Conservation (phyloP, 1,140 invertebrate species). For the Formica selysi region DNA sequence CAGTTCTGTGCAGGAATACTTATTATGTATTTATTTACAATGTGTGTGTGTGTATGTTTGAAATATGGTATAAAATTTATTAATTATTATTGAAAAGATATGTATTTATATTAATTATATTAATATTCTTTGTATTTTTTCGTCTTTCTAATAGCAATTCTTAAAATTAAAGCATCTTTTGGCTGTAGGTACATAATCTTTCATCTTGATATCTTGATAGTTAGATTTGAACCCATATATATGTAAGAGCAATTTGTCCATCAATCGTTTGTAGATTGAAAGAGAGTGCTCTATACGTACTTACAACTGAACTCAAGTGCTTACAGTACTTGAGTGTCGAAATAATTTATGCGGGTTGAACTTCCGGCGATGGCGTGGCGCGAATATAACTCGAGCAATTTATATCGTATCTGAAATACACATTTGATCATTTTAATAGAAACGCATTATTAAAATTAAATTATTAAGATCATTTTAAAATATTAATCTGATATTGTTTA, state of each 20-base stretch:
- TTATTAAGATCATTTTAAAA: neutral
- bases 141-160: neutral
- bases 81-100: neutral
- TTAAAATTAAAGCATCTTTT: neutral
- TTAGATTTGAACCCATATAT: neutral
- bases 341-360: conserved; percentile 52
- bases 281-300: neutral
- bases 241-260: neutral
- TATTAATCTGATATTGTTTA: conserved; percentile 14
- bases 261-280: conserved; percentile 37
- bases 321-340: conserved; percentile 31
- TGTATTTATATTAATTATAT: neutral
- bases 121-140: neutral
- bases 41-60: neutral
- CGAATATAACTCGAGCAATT: conserved; percentile 10
- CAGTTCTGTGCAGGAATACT: neutral
- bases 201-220: neutral
- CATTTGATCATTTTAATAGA: conserved; percentile 9
- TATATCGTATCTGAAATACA: neutral
- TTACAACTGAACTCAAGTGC: conserved; percentile 24
- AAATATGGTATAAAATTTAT: neutral
- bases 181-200: no score
- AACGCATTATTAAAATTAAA: conserved; percentile 4
- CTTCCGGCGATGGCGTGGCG: conserved; percentile 19
- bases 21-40: conserved; percentile 1